Evolutionary conservation across 1,140 invertebrate species (phyloP), one percentile per base, ranked within the genome.

Genomic region (Formica exsecta): DNA sequence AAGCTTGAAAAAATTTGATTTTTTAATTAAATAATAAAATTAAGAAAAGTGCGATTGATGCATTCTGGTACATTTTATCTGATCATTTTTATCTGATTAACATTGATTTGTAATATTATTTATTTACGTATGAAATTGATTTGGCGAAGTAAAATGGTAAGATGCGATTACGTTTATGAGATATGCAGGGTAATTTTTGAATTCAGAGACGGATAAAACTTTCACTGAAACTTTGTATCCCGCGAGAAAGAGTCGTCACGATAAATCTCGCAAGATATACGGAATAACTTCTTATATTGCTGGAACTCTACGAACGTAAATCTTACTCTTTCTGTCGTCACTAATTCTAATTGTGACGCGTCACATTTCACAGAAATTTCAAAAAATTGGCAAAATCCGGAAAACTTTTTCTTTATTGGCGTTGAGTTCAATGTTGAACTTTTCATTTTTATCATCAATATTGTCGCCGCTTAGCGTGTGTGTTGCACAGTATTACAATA

Each of bases 241-340:
- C 86, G 54, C n/a, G 85, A 57, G 85, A 61, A 81, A 48, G 68
- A 64, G 64, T 71, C 64, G 86, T 73, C 86, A 68, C 87, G 87
- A 89, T 86, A 86, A 89, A 89, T 89, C 88, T 85, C 75, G 76
- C 59, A 75, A 88, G 88, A 89, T 89, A 89, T 89, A 89, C 77
- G 84, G 88, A 86, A 83, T 86, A 89, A 89, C 76, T 89, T 89
- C 65, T 89, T 89, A 89, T 51, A 51, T 89, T 89, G 88, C 87
- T 41, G 74, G 75, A 65, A 54, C 71, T 64, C 59, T 7, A 61
- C n/a, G 36, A 29, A 44, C 71, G 54, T 89, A 89, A 89, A 89
- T 89, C 84, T 88, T 36, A 16, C 57, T 38, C 19, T 61, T 41
- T 38, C 73, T 61, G 84, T 86, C 88, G 51, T 81, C 70, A 57